Percentiles rank a stretch among this genome's conserved stretches.
phyloP scores from a whole-genome alignment of 2,113 vertebrate species.

The Menidia beryllina region DNA sequence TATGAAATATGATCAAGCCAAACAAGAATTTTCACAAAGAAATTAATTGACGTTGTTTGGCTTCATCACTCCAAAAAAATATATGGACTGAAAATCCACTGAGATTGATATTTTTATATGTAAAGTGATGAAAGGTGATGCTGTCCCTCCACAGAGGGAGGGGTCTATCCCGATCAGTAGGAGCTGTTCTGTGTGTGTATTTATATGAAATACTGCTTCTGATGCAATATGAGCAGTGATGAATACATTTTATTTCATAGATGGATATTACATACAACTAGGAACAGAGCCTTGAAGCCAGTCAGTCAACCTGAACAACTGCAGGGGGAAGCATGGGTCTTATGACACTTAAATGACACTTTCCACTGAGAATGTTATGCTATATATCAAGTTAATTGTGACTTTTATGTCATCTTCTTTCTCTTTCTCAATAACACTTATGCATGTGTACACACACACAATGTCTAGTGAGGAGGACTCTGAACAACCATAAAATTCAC shows the following conservation, averaged over 20 bases:
- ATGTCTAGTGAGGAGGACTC: slow-evolving; percentile 25
- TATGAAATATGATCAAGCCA: slow-evolving; percentile 39
- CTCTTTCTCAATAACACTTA: slow-evolving; percentile 26
- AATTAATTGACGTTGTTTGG: slow-evolving; percentile 9
- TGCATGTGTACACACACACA: not conserved
- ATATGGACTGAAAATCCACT: no score
- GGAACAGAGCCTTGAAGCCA: slow-evolving; percentile 40
- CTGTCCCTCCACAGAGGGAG: no score
- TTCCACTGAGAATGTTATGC: slow-evolving; percentile 41
- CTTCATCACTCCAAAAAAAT: not conserved
- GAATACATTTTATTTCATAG: no score
- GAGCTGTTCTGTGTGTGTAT: no score
- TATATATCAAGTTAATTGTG: slow-evolving; percentile 65
- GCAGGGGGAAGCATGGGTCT: slow-evolving; percentile 42
- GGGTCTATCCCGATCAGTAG: no score
- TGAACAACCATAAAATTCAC: slow-evolving; percentile 65
- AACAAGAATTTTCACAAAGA: slow-evolving; percentile 28
- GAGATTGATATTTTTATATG: not conserved
- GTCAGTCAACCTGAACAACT: slow-evolving; percentile 41
- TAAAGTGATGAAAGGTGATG: not conserved
- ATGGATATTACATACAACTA: slow-evolving; percentile 10
- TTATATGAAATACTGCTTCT: no score
- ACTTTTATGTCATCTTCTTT: slow-evolving; percentile 61
- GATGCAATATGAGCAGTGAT: no score
- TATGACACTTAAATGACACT: slow-evolving; percentile 41